Base-by-base conservation (phyloP, 2,113 vertebrate species). In the Lophius piscatorius region DNA sequence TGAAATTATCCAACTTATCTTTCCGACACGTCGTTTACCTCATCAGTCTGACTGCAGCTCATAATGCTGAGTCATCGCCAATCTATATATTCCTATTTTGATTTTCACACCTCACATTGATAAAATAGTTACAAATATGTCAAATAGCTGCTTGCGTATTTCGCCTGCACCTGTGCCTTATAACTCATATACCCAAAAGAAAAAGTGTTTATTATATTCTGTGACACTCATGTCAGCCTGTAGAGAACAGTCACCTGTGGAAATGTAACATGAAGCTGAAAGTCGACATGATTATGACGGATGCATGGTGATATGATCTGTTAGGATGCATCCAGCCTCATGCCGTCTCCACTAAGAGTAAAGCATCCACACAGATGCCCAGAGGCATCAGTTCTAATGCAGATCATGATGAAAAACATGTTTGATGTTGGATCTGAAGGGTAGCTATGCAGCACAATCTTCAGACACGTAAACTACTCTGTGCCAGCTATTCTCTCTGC, bases 261-360 rank as follows among this genome's bases (percentile, higher is more conserved):
- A 51, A 50, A 44, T 29, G 41, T 23, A 21, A 62, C 70, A 57
- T 57, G 55, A 21, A n/a, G 16, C 59, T 7, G 18, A 42, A 34
- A 50, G 42, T 22, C 6, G 10, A 28, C 48, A 13, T 63, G 35
- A 66, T 63, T 48, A 57, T 45, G 47, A 82, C 16, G 12, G 63
- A 72, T 69, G 46, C 44, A 41, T 18, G 45, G 40, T 26, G 41
- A 39, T 48, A 29, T 11, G 47, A 49, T 58, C 9, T 13, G 52
- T 49, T 23, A 40, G 26, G 35, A 52, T 26, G 59, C 29, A 4
- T 4, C 9, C 20, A 12, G 10, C 41, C 31, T 54, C 58, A 38
- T 4, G 1, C 23, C 22, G 41, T 17, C 60, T 56, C 1, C 36
- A 31, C 44, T 65, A 21, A 22, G 24, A 4, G 36, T 36, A 22